Conservation (phyloP, 1,140 invertebrate genomes). For the Chionoecetes opilio region DNA sequence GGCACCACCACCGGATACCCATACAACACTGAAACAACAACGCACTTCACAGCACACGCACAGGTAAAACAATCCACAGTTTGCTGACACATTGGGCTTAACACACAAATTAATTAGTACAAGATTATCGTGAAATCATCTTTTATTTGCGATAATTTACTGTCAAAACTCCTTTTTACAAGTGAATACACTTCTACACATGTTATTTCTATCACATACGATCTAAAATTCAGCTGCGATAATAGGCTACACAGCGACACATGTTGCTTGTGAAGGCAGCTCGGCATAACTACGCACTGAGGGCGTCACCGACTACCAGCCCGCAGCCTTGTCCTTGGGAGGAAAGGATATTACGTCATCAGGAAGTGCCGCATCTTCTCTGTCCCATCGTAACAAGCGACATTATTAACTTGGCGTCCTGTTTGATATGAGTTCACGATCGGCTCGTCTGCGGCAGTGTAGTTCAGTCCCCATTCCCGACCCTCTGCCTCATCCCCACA, state of each 20-base stretch:
- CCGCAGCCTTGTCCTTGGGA: neutral
- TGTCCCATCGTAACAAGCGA: neutral
- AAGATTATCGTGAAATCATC: too few relatives aligned
- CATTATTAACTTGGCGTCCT: neutral
- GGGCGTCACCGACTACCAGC: neutral
- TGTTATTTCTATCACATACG: too few relatives aligned
- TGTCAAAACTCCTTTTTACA: too few relatives aligned
- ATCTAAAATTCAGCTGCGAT: too few relatives aligned
- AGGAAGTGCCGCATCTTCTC: neutral
- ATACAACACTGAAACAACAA: constrained; percentile 76
- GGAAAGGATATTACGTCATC: neutral
- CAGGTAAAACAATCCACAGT: neutral
- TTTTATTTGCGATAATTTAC: too few relatives aligned
- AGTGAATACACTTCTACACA: too few relatives aligned
- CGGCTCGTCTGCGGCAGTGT: too few relatives aligned
- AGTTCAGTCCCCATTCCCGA: too few relatives aligned
- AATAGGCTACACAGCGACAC: neutral
- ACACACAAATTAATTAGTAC: too few relatives aligned
- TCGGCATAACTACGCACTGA: neutral
- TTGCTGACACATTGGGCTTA: neutral
- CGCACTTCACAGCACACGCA: too few relatives aligned
- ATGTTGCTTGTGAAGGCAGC: neutral
- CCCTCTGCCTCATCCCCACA: neutral
- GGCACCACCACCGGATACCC: constrained; percentile 78
- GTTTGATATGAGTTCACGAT: neutral